A percentile compares a stretch with the other conserved stretches of the same genome.
Evolutionary conservation across 2,888 invertebrate species (phyloP).

Genomic region (Pteria penguin): DNA sequence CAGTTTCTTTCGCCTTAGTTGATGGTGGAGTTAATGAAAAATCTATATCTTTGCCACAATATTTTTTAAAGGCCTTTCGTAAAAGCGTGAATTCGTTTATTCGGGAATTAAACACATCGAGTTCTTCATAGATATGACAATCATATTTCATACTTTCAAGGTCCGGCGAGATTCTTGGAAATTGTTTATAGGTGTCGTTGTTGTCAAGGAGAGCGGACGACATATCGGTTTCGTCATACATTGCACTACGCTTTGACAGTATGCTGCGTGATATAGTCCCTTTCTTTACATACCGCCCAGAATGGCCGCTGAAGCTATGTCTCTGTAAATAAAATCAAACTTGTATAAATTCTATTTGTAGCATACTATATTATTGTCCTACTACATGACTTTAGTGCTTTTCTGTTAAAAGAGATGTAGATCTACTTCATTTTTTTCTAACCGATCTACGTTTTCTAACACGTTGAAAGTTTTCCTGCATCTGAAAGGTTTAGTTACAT

Average conservation of each 20-base stretch:
- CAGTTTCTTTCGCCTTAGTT: constrained; percentile 1
- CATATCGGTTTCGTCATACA: not conserved
- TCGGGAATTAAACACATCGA: constrained; percentile 7
- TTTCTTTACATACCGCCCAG: constrained; percentile 13
- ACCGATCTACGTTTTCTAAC: no score
- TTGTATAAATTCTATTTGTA: no score
- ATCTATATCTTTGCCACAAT: constrained; percentile 21
- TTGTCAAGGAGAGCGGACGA: not conserved
- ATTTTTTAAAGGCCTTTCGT: constrained; percentile 24
- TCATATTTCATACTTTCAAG: not conserved
- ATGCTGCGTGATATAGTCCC: constrained; percentile 1
- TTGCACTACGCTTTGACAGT: not conserved
- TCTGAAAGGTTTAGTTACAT: no score
- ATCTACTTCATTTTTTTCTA: no score
- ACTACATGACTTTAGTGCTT: no score
- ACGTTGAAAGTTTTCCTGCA: no score
- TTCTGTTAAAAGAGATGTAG: no score
- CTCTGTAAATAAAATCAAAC: not conserved
- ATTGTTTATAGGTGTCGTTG: constrained; percentile 15
- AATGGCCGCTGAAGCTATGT: not conserved
- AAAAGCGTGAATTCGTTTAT: constrained; percentile 24
- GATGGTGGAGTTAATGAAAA: constrained; percentile 7
- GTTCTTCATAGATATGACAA: constrained; percentile 11
- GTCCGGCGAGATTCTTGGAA: constrained; percentile 4
- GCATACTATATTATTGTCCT: no score